phyloP scores from a whole-genome alignment of 2,888 invertebrate genomes.

The Candidula unifasciata region DNA sequence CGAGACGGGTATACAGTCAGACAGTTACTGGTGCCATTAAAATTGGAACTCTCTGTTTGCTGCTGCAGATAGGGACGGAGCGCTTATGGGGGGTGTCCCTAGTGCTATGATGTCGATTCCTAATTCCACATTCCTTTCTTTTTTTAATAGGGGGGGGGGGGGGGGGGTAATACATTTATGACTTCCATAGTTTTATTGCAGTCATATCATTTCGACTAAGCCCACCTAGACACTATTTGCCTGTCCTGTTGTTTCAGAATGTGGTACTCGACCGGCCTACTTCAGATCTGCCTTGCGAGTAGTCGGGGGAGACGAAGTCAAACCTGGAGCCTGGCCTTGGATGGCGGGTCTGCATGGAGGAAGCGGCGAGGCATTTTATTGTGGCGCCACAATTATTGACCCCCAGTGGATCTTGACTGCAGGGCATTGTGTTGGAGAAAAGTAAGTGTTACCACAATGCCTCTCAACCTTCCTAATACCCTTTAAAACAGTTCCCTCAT shows the following conservation, averaged over 20 bases:
- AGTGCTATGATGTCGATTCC: too few relatives aligned
- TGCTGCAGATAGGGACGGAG: too few relatives aligned
- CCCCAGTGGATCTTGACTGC: slow-evolving; percentile 71
- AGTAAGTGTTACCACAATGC: slow-evolving; percentile 55
- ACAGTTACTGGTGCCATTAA: too few relatives aligned
- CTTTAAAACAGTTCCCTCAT: too few relatives aligned
- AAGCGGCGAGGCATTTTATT: slow-evolving; percentile 68
- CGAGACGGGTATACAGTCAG: too few relatives aligned
- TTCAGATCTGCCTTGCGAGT: slow-evolving; percentile 65
- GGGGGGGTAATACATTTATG: too few relatives aligned
- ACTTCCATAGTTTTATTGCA: too few relatives aligned
- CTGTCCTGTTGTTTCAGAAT: slow-evolving; percentile 57
- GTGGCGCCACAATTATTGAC: slow-evolving; percentile 66
- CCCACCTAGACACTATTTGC: not conserved
- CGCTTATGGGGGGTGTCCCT: too few relatives aligned
- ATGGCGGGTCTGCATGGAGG: slow-evolving; percentile 75
- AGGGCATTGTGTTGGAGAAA: slow-evolving; percentile 71
- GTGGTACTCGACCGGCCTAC: slow-evolving; percentile 70
- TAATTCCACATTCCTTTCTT: too few relatives aligned
- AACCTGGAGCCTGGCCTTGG: slow-evolving; percentile 76
- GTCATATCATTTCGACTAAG: not conserved
- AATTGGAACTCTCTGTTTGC: too few relatives aligned
- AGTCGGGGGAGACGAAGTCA: slow-evolving; percentile 74
- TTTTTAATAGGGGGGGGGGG: too few relatives aligned
- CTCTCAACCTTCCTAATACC: not conserved